A percentile compares a stretch with the other conserved stretches of the same genome.
Evolutionary conservation across 2,113 vertebrate genomes (phyloP).

Genomic region (Gopherus evgoodei): DNA sequence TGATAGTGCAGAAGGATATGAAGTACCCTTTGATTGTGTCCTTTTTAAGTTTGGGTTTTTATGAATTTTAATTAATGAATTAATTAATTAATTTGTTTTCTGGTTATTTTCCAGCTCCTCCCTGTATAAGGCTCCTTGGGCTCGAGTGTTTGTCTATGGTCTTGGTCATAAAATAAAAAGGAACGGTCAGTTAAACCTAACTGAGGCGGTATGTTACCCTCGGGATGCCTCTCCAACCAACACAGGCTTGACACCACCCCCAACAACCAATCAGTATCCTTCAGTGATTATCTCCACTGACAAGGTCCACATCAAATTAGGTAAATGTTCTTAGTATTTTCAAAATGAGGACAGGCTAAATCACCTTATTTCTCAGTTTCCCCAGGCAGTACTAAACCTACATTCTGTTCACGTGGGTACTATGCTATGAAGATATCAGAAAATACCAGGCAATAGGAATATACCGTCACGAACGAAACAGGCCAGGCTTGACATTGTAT

Average conservation of each 20-base stretch:
- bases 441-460: background rate
- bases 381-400: rapidly evolving
- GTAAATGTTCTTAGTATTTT: conserved; percentile 61
- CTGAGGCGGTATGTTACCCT: conserved; percentile 94
- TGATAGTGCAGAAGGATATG: background rate
- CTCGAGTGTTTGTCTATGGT: conserved; percentile 93
- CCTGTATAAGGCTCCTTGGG: conserved; percentile 97
- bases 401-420: rapidly evolving
- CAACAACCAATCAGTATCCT: conserved; percentile 96
- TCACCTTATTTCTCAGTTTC: background rate
- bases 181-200: conserved; percentile 95
- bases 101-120: conserved; percentile 85
- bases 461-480: rapidly evolving
- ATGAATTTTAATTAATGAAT: background rate
- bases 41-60: background rate
- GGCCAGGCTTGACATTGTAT: rapidly evolving
- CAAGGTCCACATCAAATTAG: conserved; percentile 95
- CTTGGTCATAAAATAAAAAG: conserved; percentile 95
- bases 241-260: conserved; percentile 94
- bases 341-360: background rate
- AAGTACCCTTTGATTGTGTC: background rate
- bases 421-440: background rate
- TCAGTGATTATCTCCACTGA: conserved; percentile 94
- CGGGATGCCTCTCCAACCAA: conserved; percentile 96
- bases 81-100: background rate